Evolutionary conservation across 2,888 invertebrate genomes (phyloP).

Genomic region (Serrognathus titanus): DNA sequence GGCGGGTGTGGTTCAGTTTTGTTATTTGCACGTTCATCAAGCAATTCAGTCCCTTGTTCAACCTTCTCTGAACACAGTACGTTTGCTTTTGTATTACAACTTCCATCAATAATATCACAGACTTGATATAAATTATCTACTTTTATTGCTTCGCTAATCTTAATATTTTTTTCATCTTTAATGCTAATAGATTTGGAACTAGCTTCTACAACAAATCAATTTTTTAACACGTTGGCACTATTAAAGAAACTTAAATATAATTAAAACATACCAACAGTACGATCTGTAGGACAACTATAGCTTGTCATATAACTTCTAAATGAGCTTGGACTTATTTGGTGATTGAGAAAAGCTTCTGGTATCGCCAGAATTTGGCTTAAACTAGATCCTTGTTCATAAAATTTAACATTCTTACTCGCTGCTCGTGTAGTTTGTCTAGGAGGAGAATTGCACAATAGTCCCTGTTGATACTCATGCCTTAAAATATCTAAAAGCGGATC

Average conservation of each 20-base stretch:
- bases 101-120: conserved; percentile 15
- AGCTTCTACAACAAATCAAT: no score
- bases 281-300: conserved; percentile 11
- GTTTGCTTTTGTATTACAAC: conserved; percentile 1
- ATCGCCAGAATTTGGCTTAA: conserved; percentile 44
- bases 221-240: neutral
- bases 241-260: no score
- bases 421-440: conserved; percentile 10
- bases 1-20: neutral
- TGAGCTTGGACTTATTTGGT: conserved; percentile 32
- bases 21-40: neutral
- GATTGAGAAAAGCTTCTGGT: conserved; percentile 44
- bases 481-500: conserved; percentile 40
- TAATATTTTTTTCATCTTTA: neutral
- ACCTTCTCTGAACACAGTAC: conserved; percentile 21
- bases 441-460: conserved; percentile 27
- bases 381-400: conserved; percentile 29
- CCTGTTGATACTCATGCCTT: conserved; percentile 26
- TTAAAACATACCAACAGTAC: conserved; percentile 16
- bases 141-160: conserved; percentile 7
- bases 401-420: conserved; percentile 4
- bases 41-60: conserved; percentile 44
- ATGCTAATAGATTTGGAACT: neutral
- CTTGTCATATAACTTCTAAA: conserved; percentile 20
- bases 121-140: neutral